Conservation (phyloP, 2,888 invertebrate species). For the Idaea aversata region DNA sequence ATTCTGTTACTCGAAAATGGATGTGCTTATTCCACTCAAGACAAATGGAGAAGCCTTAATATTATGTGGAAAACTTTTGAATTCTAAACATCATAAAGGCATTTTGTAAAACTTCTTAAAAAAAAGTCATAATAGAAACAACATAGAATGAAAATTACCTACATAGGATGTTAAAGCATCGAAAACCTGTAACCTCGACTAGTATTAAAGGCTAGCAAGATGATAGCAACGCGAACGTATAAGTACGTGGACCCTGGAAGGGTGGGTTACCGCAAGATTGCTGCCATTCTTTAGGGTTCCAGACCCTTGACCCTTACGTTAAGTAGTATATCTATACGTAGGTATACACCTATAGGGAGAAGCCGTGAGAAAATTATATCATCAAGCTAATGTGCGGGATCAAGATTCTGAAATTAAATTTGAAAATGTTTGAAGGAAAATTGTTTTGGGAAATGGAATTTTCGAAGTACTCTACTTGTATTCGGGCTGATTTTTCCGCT, state of each 20-base stretch:
- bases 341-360: conserved; percentile 19
- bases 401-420: conserved; percentile 1
- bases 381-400: neutral
- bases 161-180: neutral
- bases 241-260: conserved; percentile 38
- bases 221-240: conserved; percentile 35
- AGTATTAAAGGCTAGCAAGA: conserved; percentile 8
- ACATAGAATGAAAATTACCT: too few species aligned
- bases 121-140: too few species aligned
- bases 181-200: conserved; percentile 4
- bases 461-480: neutral
- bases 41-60: too few species aligned
- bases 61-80: too few species aligned
- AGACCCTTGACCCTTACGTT: conserved; percentile 44
- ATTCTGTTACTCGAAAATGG: too few species aligned
- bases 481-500: neutral
- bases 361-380: neutral
- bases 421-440: neutral
- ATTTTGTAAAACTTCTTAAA: too few species aligned
- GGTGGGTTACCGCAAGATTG: conserved; percentile 68
- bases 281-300: conserved; percentile 62
- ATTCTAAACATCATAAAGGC: too few species aligned
- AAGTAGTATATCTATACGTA: conserved; percentile 25
- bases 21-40: too few species aligned
- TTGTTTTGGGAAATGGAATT: neutral